These are phyloP conservation scores for Brachynemurus nebulosus DNA, from an alignment of 2,888 invertebrate genomes.

Conservation along the genomic window DNA sequence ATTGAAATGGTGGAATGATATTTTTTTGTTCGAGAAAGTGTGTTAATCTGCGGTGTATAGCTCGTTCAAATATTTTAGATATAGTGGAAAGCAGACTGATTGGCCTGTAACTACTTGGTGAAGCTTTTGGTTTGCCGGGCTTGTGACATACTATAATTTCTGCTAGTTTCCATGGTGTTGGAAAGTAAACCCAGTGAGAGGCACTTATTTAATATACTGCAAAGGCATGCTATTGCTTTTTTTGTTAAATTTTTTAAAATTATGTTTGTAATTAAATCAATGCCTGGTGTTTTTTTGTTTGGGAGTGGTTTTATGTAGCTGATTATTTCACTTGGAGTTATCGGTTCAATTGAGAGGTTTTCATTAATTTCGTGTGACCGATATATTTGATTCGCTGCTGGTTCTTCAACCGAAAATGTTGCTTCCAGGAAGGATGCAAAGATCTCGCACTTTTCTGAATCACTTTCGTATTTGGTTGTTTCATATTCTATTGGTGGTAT, in stretches of 20 bases:
- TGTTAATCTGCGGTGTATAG: constrained; percentile 12
- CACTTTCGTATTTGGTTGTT: constrained; percentile 4
- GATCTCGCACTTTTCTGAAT: constrained; percentile 11
- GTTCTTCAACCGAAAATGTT: constrained; percentile 7
- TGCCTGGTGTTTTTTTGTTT: constrained; percentile 12
- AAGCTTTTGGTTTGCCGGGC: constrained; percentile 14
- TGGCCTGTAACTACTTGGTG: constrained; percentile 18
- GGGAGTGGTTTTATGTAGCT: background rate
- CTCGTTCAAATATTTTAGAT: constrained; percentile 19
- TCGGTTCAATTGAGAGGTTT: constrained; percentile 6
- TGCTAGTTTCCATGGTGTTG: constrained; percentile 17
- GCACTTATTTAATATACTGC: constrained; percentile 10
- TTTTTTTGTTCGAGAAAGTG: constrained; percentile 9
- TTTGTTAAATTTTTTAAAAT: constrained; percentile 15
- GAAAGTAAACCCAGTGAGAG: constrained; percentile 14
- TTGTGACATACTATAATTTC: constrained; percentile 17
- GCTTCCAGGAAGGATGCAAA: constrained; percentile 8
- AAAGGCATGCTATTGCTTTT: constrained; percentile 13
- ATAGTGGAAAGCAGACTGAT: constrained; percentile 19
- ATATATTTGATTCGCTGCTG: background rate
- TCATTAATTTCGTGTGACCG: no score
- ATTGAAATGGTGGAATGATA: constrained; percentile 17
- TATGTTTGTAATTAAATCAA: constrained; percentile 11
- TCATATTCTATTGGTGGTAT: constrained; percentile 8
- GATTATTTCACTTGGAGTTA: constrained; percentile 8